Percentiles rank a stretch among this genome's conserved stretches.
Evolutionary conservation across 23 tunicate species (phyloP).

Genomic region (Halocynthia roretzi): DNA sequence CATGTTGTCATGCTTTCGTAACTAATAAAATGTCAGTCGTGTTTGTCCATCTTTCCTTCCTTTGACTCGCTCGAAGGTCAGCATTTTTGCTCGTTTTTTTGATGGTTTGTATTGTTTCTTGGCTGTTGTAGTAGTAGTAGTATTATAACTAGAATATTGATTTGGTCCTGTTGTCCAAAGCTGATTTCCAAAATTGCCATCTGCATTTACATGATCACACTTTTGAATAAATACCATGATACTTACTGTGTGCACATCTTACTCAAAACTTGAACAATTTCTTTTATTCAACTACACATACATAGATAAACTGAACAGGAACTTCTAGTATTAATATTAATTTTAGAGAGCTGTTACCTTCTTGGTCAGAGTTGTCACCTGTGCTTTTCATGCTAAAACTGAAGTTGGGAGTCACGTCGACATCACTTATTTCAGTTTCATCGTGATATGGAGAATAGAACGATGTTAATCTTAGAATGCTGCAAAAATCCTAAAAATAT

Average conservation of each 20-base stretch:
- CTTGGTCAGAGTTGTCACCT: neutral
- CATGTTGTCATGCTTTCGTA: neutral
- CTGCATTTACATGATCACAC: slow-evolving; percentile 2
- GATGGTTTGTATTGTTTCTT: slow-evolving; percentile 1
- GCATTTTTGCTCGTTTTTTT: slow-evolving; percentile 19
- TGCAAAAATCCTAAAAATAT: no score
- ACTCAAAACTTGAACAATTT: no score
- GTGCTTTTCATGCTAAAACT: neutral
- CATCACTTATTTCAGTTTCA: neutral
- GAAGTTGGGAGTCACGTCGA: neutral
- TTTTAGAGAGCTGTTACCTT: neutral
- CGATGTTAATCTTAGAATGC: no score
- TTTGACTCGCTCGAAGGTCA: slow-evolving; percentile 33
- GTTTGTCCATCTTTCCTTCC: slow-evolving; percentile 58
- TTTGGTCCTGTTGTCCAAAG: neutral
- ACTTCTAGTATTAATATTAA: no score
- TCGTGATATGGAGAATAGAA: neutral
- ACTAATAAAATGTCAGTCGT: slow-evolving; percentile 33
- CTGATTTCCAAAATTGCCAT: neutral
- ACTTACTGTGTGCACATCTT: no score
- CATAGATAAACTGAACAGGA: no score
- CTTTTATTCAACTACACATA: no score
- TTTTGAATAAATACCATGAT: neutral
- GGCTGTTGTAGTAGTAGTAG: no score
- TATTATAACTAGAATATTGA: no score